Conservation (phyloP, 2,113 vertebrate species). For the Oenanthe melanoleuca region DNA sequence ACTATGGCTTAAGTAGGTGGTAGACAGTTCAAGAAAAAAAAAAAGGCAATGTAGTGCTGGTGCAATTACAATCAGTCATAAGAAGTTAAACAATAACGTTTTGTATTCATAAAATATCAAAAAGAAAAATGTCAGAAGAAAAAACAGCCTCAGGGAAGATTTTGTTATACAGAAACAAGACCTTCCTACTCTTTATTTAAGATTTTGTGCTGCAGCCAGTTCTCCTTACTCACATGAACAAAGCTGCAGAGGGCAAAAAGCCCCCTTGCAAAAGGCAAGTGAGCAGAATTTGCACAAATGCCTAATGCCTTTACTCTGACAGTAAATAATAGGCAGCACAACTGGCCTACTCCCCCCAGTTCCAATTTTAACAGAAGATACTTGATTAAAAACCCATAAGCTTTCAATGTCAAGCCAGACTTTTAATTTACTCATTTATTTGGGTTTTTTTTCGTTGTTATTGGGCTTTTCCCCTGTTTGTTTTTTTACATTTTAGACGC, state of each 20-base stretch:
- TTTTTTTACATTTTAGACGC: constrained; percentile 59
- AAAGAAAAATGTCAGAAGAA: constrained; percentile 37
- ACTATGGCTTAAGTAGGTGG: constrained; percentile 58
- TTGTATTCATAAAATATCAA: constrained; percentile 56
- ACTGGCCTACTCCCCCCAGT: not conserved
- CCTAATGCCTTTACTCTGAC: not conserved
- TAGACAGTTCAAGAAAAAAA: constrained; percentile 67
- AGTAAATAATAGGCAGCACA: not conserved
- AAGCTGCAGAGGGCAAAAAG: constrained; percentile 23
- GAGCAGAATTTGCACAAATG: not conserved
- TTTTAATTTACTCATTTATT: constrained; percentile 45
- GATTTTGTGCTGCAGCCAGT: not conserved
- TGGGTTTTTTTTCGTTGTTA: not conserved
- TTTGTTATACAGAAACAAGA: constrained; percentile 43
- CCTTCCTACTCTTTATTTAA: not conserved
- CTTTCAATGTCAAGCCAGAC: constrained; percentile 17
- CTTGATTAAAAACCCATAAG: constrained; percentile 33
- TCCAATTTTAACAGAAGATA: constrained; percentile 9
- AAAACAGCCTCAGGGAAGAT: constrained; percentile 43
- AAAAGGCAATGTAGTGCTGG: constrained; percentile 53
- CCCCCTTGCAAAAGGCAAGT: not conserved
- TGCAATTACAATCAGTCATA: constrained; percentile 64
- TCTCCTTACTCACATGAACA: not conserved
- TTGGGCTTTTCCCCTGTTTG: not conserved
- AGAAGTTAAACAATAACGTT: constrained; percentile 64